phyloP scores from a whole-genome alignment of 1,140 invertebrate genomes.

The Hypothenemus hampei region DNA sequence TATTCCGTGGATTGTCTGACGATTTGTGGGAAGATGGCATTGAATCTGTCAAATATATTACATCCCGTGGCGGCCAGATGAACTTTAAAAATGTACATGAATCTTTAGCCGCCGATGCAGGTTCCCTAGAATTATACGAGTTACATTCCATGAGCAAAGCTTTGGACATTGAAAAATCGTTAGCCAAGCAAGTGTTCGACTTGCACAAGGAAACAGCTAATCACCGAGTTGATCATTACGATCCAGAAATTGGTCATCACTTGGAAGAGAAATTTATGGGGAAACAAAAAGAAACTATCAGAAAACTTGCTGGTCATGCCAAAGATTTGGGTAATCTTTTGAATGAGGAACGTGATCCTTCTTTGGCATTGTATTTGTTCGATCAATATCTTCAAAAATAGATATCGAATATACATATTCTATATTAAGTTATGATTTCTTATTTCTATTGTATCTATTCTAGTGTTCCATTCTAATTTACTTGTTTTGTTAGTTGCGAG shows the following conservation, averaged over 20 bases:
- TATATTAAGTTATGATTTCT: no score
- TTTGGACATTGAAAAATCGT: conserved; percentile 65
- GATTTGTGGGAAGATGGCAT: conserved; percentile 67
- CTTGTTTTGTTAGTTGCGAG: neutral
- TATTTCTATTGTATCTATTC: no score
- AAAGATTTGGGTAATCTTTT: conserved; percentile 66
- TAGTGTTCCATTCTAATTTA: no score
- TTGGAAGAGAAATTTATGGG: conserved; percentile 70
- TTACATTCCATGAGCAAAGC: conserved; percentile 66
- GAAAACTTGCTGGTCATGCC: conserved; percentile 64
- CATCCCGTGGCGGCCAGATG: conserved; percentile 61
- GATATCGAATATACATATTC: neutral
- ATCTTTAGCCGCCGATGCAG: conserved; percentile 33
- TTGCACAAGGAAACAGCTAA: conserved; percentile 56
- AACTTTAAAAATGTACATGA: conserved; percentile 42
- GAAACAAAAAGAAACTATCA: conserved; percentile 59
- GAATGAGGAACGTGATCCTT: conserved; percentile 52
- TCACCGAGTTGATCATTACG: conserved; percentile 50
- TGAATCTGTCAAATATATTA: conserved; percentile 68
- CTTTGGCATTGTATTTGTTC: conserved; percentile 65
- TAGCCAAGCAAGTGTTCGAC: conserved; percentile 61
- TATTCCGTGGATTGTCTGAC: conserved; percentile 70
- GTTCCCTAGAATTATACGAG: conserved; percentile 54
- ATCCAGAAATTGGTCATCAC: conserved; percentile 66
- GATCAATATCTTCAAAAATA: conserved; percentile 69